phyloP scores from a whole-genome alignment of 2,888 invertebrate species.

The Oscheius myriophilus region DNA sequence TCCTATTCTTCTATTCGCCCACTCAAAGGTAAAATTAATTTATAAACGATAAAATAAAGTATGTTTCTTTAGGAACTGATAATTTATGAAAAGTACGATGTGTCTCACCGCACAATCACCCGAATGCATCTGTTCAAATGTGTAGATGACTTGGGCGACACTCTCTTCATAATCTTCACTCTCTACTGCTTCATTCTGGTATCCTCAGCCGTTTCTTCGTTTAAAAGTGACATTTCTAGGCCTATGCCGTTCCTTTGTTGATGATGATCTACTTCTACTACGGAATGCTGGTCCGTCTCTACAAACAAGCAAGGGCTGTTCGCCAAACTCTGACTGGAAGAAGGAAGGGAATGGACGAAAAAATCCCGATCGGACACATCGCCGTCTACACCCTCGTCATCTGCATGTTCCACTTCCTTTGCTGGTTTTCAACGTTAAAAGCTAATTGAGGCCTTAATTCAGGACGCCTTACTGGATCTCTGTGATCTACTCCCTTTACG shows the following conservation, averaged over 20 bases:
- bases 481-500: constrained; percentile 63
- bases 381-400: constrained; percentile 69
- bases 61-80: constrained; percentile 45
- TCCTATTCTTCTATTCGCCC: constrained; percentile 55
- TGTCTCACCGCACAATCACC: constrained; percentile 43
- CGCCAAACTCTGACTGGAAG: constrained; percentile 43
- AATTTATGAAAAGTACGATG: constrained; percentile 49
- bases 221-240: constrained; percentile 39
- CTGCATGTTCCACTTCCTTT: constrained; percentile 67
- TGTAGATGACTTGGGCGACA: constrained; percentile 55
- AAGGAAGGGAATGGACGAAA: constrained; percentile 40
- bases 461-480: constrained; percentile 69
- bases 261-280: constrained; percentile 68
- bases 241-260: constrained; percentile 61
- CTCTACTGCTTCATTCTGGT: constrained; percentile 55
- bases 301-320: constrained; percentile 57
- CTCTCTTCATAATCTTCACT: constrained; percentile 53
- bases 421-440: constrained; percentile 50
- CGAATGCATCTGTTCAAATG: constrained; percentile 58
- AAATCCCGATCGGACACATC: constrained; percentile 65
- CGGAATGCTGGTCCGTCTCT: constrained; percentile 63
- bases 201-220: constrained; percentile 6
- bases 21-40: constrained; percentile 58
- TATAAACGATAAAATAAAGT: background rate
- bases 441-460: constrained; percentile 9